Evolutionary conservation across 2,113 vertebrate genomes (phyloP), one percentile per base, ranked within the genome.

Genomic region (Columba livia): DNA sequence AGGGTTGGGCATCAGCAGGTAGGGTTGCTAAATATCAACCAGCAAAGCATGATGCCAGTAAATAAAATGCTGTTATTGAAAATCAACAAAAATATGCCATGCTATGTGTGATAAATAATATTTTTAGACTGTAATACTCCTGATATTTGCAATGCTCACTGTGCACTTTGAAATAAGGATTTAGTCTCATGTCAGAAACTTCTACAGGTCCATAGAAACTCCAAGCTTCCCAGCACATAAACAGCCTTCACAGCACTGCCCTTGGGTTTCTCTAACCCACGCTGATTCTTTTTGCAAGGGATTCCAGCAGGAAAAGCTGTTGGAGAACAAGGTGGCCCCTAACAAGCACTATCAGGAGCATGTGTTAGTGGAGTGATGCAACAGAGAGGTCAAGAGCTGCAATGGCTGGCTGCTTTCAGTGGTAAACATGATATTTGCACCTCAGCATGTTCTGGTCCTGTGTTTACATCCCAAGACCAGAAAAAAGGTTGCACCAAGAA

Each of bases 331-430:
- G 57, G 48, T 60, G 61, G 6, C 4, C 19, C 31, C 54, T 31
- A 64, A 50, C 31, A 79, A 64, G n/a, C 56, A 19, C 5, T 44
- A 29, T 12, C 38, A 70, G 26, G 48, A 64, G 21, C 65, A 15
- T 0, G 2, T 20, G 53, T 34, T 51, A 60, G 50, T 34, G 36
- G 12, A 32, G 26, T 0, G 0, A 44, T 79, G 53, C 2, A 20
- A 42, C 42, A 67, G 25, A 29, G 61, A 85, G 54, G 5, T 64
- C 65, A 84, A 74, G 48, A 78, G 17, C 77, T 70, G 40, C 7
- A 5, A 11, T 44, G 44, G 6, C 31, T 79, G 38, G 3, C 38
- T 87, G 42, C 3, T 78, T 62, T 74, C 48, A 48, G 47, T 31
- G 32, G 12, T 71, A 17, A 67, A 47, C 40, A 40, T 38, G 47